These are phyloP conservation scores for Argyrosomus regius DNA, from an alignment of 2,797 vertebrate species.

Conservation along the genomic window DNA sequence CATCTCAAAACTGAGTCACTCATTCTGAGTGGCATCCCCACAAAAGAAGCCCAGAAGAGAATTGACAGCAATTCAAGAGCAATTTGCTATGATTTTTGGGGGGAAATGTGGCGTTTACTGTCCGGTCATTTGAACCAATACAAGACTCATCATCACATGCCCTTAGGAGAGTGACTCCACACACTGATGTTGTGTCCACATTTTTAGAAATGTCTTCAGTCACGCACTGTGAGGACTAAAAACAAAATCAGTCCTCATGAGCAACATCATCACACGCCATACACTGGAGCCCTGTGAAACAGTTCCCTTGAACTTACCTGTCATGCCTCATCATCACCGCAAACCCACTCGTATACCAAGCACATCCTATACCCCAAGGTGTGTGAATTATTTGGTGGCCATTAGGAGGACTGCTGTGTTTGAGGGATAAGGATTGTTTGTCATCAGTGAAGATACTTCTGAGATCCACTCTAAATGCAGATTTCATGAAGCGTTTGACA, in stretches of 20 bases:
- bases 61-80: slow-evolving; percentile 62
- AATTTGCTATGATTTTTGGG: slow-evolving; percentile 62
- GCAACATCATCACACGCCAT: slow-evolving; percentile 17
- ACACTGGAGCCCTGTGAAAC: slow-evolving; percentile 29
- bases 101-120: slow-evolving; percentile 44
- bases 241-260: slow-evolving; percentile 48
- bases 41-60: slow-evolving; percentile 50
- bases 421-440: slow-evolving; percentile 46
- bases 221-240: slow-evolving; percentile 35
- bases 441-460: slow-evolving; percentile 57
- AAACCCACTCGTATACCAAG: slow-evolving; percentile 26
- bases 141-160: slow-evolving; percentile 49
- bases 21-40: slow-evolving; percentile 55
- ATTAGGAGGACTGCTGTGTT: slow-evolving; percentile 57
- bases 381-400: slow-evolving; percentile 75
- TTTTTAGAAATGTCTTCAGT: slow-evolving; percentile 63
- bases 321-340: slow-evolving; percentile 47
- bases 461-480: slow-evolving; percentile 78
- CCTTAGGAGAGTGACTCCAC: slow-evolving; percentile 53
- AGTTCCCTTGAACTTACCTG: slow-evolving; percentile 51
- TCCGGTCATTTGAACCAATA: slow-evolving; percentile 60
- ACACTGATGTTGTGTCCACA: slow-evolving; percentile 45
- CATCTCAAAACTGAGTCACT: slow-evolving; percentile 71
- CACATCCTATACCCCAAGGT: slow-evolving; percentile 46
- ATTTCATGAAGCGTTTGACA: slow-evolving; percentile 77